Base-by-base conservation (phyloP, 2,113 vertebrate genomes). In the Xenopus borealis region DNA sequence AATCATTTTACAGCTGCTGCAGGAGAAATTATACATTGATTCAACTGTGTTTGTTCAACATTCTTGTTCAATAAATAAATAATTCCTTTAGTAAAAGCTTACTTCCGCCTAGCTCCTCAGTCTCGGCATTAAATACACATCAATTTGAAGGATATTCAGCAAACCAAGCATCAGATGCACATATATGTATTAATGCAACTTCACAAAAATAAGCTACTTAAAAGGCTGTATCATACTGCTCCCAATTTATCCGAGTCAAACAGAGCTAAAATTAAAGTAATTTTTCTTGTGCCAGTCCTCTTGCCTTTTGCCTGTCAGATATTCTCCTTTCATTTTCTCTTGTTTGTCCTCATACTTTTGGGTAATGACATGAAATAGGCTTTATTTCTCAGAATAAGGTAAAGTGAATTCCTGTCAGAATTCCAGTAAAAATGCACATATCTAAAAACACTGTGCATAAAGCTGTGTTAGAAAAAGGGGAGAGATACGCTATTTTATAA, bases 11-110 rank as follows among this genome's bases (percentile, higher is more conserved):
- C 17, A 57, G 53, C 74, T 12, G 59, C 59, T 57, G 67, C 61
- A 70, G 18, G 40, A 40, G 45, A 75, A 76, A 76, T 76, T 76
- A 76, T 76, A 63, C 66, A 69, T 76, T 76, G 73, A 76, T 76
- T 76, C 57, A 57, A 50, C 47, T 55, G 45, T 52, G 66, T 52
- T 75, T 75, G 73, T 45, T 69, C 66, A 77, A 77, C 59, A 64
- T 63, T 59, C 19, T 53, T 9, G 59, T 70, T 69, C 74, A 77
- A 77, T 77, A 77, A 77, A 69, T 62, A 77, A 55, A 69, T 67
- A 77, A 64, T 70, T 63, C 10, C 30, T 57, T 33, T 13, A 63
- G 59, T 55, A 64, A 50, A 30, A 57, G 44, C 23, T 47, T n/a
- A 50, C 63, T 66, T 23, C 50, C 53, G 45, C 52, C 44, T 12